These are phyloP conservation scores for Drosophila kurseongensis DNA, from an alignment of 1,140 invertebrate species.

Conservation along the genomic window DNA sequence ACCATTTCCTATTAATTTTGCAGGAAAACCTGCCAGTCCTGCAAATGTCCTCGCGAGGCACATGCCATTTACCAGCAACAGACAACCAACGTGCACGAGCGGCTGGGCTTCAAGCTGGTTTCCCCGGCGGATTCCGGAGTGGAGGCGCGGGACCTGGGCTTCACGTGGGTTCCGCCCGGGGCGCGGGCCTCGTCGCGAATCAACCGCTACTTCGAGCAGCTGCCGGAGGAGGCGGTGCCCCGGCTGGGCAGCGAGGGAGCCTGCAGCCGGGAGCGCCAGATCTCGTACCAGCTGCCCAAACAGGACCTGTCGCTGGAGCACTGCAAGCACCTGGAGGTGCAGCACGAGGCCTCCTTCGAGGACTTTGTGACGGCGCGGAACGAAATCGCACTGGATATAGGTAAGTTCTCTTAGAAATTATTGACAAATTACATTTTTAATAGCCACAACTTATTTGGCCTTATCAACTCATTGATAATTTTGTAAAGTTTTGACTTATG, in stretches of 20 bases:
- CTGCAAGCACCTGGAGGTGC: conserved; percentile 93
- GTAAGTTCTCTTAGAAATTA: conserved; percentile 83
- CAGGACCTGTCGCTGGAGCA: conserved; percentile 96
- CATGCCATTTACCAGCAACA: conserved; percentile 94
- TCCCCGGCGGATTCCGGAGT: conserved; percentile 83
- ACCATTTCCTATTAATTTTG: conserved; percentile 7
- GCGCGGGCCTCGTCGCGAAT: conserved; percentile 87
- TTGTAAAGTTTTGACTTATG: too few relatives aligned
- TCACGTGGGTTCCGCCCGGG: conserved; percentile 93
- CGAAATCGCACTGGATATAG: conserved; percentile 97
- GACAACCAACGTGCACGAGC: conserved; percentile 87
- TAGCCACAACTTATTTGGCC: too few relatives aligned
- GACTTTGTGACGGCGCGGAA: conserved; percentile 96
- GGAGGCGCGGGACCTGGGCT: conserved; percentile 88
- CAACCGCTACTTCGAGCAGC: conserved; percentile 90
- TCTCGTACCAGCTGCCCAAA: conserved; percentile 95
- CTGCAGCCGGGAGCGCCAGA: conserved; percentile 91
- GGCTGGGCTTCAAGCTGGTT: conserved; percentile 90
- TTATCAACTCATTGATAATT: too few relatives aligned
- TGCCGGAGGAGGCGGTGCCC: conserved; percentile 92
- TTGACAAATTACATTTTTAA: background rate
- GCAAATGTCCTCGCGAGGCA: conserved; percentile 93
- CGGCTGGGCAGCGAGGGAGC: conserved; percentile 91
- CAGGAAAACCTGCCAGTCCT: conserved; percentile 89
- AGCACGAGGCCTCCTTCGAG: conserved; percentile 91